Percentiles rank a stretch among this genome's conserved stretches.
phyloP scores from a whole-genome alignment of 2,797 vertebrate genomes.

The Artibeus lituratus region DNA sequence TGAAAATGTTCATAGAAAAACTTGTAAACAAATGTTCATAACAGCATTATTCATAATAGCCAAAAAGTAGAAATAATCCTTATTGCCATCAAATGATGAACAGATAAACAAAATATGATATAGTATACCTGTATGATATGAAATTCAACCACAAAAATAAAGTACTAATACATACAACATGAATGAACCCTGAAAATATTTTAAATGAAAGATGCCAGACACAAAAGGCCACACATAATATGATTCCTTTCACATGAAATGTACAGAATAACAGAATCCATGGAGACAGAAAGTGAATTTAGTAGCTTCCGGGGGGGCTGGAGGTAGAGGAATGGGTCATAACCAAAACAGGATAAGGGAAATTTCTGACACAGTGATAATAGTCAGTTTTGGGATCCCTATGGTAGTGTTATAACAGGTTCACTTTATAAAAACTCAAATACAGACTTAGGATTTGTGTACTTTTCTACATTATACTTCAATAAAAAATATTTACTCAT shows the following conservation, averaged over 20 bases:
- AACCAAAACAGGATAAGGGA: neutral
- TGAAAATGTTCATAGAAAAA: neutral
- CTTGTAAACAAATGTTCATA: neutral
- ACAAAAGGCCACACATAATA: neutral
- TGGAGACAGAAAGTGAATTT: neutral
- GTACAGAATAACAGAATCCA: neutral
- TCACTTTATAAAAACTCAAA: neutral
- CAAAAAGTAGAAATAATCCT: neutral
- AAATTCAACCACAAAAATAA: neutral
- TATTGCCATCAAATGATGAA: slow-evolving; percentile 15
- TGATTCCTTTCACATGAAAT: neutral
- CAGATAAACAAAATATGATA: neutral
- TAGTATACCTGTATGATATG: neutral
- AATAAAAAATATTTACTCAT: neutral
- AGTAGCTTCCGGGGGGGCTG: neutral
- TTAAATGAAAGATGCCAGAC: neutral
- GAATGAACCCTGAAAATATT: neutral
- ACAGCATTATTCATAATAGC: neutral
- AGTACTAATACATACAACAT: neutral
- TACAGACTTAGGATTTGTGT: neutral
- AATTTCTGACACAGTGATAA: neutral
- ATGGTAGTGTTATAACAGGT: neutral
- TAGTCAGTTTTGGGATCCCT: neutral
- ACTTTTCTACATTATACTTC: neutral
- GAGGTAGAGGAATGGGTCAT: neutral